Evolutionary conservation across 37 sponge, comb jelly and placozoan genomes (phyloP).

Genomic region (Halisarca cf. caerulea): DNA sequence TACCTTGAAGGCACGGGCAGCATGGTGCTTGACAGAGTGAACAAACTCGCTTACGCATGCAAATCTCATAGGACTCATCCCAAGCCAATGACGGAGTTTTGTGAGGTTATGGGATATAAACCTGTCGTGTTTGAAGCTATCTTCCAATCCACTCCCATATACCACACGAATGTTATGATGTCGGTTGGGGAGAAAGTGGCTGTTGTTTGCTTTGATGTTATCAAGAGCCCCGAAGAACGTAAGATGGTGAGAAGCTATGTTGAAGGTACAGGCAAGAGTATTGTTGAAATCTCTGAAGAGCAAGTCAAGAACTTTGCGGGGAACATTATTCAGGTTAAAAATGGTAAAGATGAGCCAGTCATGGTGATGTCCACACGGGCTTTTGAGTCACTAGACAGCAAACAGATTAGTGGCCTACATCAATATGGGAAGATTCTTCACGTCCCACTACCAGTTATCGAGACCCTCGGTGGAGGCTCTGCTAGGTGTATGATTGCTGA

Average conservation of each 20-base stretch:
- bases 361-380: slow-evolving; percentile 73
- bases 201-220: slow-evolving; percentile 59
- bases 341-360: slow-evolving; percentile 18
- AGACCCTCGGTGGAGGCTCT: slow-evolving; percentile 76
- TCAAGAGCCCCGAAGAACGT: slow-evolving; percentile 24
- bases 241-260: slow-evolving; percentile 28
- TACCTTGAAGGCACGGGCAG: slow-evolving; percentile 87
- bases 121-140: slow-evolving; percentile 51
- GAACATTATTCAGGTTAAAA: slow-evolving; percentile 56
- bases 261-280: slow-evolving; percentile 10
- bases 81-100: slow-evolving; percentile 37
- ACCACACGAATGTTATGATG: slow-evolving; percentile 88
- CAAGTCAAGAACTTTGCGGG: slow-evolving; percentile 49
- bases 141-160: slow-evolving; percentile 25
- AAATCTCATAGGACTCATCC: slow-evolving; percentile 55
- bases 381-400: slow-evolving; percentile 22
- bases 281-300: slow-evolving; percentile 33
- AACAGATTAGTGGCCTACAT: slow-evolving; percentile 12
- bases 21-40: slow-evolving; percentile 76
- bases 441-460: slow-evolving; percentile 47
- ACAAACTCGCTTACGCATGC: slow-evolving; percentile 63
- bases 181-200: slow-evolving; percentile 47
- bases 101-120: slow-evolving; percentile 39
- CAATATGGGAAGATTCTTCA: slow-evolving; percentile 24
- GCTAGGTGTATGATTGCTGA: slow-evolving; percentile 84